phyloP scores from a whole-genome alignment of 1,140 invertebrate genomes.

The Lordiphosa mommai region DNA sequence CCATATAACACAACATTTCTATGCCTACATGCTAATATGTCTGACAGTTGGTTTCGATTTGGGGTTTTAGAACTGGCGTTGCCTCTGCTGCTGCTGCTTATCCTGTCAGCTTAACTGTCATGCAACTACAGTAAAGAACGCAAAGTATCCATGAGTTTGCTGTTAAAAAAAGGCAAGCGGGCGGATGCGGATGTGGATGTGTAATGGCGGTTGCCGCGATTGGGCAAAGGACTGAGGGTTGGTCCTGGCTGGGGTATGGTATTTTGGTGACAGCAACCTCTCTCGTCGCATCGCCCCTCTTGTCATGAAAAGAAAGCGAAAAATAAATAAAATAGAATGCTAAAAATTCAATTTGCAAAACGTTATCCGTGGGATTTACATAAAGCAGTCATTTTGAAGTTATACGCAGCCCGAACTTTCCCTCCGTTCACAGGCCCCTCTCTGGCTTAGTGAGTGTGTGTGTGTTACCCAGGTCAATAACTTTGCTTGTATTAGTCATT shows the following conservation, averaged over 20 bases:
- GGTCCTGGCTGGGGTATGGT: constrained; percentile 22
- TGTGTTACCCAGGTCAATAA: constrained; percentile 72
- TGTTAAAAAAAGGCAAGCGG: constrained; percentile 38
- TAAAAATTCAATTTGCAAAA: constrained; percentile 80
- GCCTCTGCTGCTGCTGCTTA: constrained; percentile 38
- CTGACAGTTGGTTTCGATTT: constrained; percentile 69
- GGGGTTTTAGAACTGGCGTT: constrained; percentile 19
- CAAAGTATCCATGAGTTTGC: constrained; percentile 59
- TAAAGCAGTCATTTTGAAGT: constrained; percentile 79
- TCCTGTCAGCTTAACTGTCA: constrained; percentile 72
- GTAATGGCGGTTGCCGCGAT: constrained; percentile 28
- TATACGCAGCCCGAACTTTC: constrained; percentile 61
- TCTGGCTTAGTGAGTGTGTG: constrained; percentile 1
- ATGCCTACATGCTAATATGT: constrained; percentile 72
- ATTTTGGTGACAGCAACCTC: constrained; percentile 49
- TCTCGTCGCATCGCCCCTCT: background rate
- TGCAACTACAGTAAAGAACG: constrained; percentile 60
- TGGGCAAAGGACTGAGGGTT: constrained; percentile 30
- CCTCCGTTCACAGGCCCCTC: constrained; percentile 11
- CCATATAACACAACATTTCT: constrained; percentile 47
- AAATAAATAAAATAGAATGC: constrained; percentile 78
- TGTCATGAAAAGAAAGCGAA: constrained; percentile 52
- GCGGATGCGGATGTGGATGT: constrained; percentile 46
- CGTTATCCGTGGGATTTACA: constrained; percentile 79
- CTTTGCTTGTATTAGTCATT: constrained; percentile 78